Evolutionary conservation across 1,140 invertebrate species (phyloP), one percentile per base, ranked within the genome.

Genomic region (Oppia nitens): DNA sequence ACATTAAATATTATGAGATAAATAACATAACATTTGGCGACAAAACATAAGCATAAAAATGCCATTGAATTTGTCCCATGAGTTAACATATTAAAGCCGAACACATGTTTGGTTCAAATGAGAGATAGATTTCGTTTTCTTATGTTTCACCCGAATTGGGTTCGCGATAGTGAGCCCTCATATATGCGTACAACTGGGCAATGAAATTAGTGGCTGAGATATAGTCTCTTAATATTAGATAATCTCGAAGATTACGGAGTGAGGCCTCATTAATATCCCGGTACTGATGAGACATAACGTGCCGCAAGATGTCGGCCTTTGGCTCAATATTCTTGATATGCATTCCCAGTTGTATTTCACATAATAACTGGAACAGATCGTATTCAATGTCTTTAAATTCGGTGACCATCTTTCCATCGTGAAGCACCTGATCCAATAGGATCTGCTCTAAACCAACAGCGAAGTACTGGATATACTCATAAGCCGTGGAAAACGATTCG

Each of bases 361-460:
- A 78, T 27, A 81, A 69, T 0, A 79, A 71, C 74, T 78, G 69
- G 66, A 74, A 76, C 14, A 83, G 70, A 53, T 77, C 71, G 66
- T 70, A 72, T 65, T 81, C 76, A 28, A 76, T 72, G 17, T 75
- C 71, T 28, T 72, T 71, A 68, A 82, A 83, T 47, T 76, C 64
- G 6, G 73, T 68, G 53, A 70, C 65, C 68, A 78, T 81, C 20
- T 70, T 62, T 3, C 69, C 71, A 9, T 67, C 65, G 58, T 77
- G 65, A 23, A 77, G 69, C 4, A 76, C 71, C 58, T 81, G 78
- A 61, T 83, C 81, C 67, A 75, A 72, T n/a, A 77, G 74, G 12
- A 82, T 74, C 67, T 82, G 80, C 60, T 83, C 81, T 47, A 83
- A 62, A 25, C 76, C 81, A 0, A 82, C 80, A 1, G 79, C 80